phyloP scores from a whole-genome alignment of 2,888 invertebrate genomes.

The Agonopterix arenella region DNA sequence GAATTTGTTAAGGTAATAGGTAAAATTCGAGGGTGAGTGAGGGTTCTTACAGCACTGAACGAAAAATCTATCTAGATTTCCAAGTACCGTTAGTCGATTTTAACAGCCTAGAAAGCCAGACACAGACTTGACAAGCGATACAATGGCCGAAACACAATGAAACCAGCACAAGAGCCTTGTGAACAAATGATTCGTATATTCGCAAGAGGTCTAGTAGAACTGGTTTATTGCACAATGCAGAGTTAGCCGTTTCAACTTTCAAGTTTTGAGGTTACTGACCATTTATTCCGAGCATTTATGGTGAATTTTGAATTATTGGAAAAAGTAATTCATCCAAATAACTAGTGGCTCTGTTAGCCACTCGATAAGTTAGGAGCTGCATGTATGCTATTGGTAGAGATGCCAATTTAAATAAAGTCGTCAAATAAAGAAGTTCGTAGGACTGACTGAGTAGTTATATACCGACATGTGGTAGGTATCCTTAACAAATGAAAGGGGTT shows the following conservation, averaged over 20 bases:
- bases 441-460: too few relatives aligned
- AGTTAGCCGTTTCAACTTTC: not conserved
- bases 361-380: too few relatives aligned
- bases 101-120: constrained; percentile 5
- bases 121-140: constrained; percentile 1
- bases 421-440: too few relatives aligned
- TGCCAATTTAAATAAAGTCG: too few relatives aligned
- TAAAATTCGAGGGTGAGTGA: too few relatives aligned
- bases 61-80: not conserved
- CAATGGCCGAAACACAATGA: constrained; percentile 1
- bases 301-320: not conserved
- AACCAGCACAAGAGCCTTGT: not conserved
- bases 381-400: too few relatives aligned
- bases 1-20: too few relatives aligned
- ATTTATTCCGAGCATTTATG: not conserved
- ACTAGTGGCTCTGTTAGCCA: too few relatives aligned
- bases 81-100: constrained; percentile 1
- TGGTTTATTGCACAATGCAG: not conserved
- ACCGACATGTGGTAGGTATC: too few relatives aligned
- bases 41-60: too few relatives aligned
- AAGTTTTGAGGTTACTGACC: not conserved
- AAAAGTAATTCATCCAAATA: too few relatives aligned
- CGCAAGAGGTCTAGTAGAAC: not conserved
- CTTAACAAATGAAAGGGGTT: too few relatives aligned
- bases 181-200: not conserved